Percentiles rank a stretch among this genome's conserved stretches.
phyloP scores from a whole-genome alignment of 2,113 vertebrate species.

The Gallinago media region DNA sequence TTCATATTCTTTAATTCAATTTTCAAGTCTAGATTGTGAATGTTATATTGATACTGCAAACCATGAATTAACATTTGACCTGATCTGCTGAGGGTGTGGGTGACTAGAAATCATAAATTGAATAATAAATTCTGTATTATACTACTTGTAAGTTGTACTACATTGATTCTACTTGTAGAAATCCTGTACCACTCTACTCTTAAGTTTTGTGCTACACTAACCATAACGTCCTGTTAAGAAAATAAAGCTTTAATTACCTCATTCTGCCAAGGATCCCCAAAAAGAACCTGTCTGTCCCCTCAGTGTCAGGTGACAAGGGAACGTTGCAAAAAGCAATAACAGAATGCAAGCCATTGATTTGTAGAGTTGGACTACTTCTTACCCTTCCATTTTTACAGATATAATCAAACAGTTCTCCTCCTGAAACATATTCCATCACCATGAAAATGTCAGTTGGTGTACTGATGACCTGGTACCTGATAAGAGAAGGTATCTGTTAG shows the following conservation, averaged over 20 bases:
- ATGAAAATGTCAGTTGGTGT: slow-evolving; percentile 99
- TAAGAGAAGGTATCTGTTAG: slow-evolving; percentile 66
- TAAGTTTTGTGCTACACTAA: neutral
- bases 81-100: neutral
- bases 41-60: neutral
- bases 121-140: neutral
- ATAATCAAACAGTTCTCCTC: slow-evolving; percentile 98
- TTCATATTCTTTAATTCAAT: neutral
- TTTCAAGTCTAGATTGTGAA: neutral
- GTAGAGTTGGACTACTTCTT: slow-evolving; percentile 56
- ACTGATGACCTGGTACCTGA: slow-evolving; percentile 98
- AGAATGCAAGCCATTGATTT: neutral
- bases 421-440: slow-evolving; percentile 99
- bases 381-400: slow-evolving; percentile 99
- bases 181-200: neutral
- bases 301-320: neutral
- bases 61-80: neutral
- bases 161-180: neutral
- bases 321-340: neutral
- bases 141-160: neutral
- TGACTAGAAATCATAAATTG: neutral
- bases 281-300: neutral
- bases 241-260: neutral
- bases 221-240: neutral
- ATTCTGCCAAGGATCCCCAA: neutral